Conservation (phyloP, 1,140 invertebrate species). For the Calycopis cecrops region DNA sequence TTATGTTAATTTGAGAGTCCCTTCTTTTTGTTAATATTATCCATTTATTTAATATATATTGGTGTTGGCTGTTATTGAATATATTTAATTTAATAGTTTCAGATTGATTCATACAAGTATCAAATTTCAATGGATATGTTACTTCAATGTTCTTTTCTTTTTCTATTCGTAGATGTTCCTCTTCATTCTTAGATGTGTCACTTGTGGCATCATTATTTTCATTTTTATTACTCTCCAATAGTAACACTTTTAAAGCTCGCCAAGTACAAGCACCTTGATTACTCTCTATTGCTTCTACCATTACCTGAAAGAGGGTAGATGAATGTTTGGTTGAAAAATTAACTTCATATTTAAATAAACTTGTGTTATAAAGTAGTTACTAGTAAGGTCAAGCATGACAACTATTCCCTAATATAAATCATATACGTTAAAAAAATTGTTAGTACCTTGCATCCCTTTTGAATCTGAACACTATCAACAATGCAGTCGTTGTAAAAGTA, state of each 20-base stretch:
- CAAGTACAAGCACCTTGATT: constrained; percentile 77
- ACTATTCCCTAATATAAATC: too few species aligned
- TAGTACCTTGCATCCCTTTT: constrained; percentile 72
- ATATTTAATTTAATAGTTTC: constrained; percentile 36
- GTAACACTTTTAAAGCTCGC: constrained; percentile 77
- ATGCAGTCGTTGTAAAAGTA: constrained; percentile 75
- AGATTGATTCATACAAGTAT: constrained; percentile 39
- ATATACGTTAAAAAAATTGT: constrained; percentile 1
- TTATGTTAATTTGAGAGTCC: constrained; percentile 49
- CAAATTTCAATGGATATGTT: constrained; percentile 53
- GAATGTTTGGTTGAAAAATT: too few species aligned
- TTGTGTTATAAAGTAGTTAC: too few species aligned
- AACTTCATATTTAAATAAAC: constrained; percentile 15
- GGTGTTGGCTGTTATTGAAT: constrained; percentile 49
- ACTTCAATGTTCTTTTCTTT: constrained; percentile 42
- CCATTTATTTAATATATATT: constrained; percentile 53
- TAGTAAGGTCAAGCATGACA: too few species aligned
- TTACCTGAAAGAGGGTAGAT: constrained; percentile 61
- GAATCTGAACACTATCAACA: constrained; percentile 71
- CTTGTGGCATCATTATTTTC: constrained; percentile 1
- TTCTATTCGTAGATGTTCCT: constrained; percentile 39
- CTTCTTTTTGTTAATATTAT: constrained; percentile 51
- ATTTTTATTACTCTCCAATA: constrained; percentile 25
- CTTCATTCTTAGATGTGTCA: constrained; percentile 24
- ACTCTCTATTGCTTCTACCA: constrained; percentile 81